Evolutionary conservation across 2,113 vertebrate genomes (phyloP).

Genomic region (Scophthalmus maximus): DNA sequence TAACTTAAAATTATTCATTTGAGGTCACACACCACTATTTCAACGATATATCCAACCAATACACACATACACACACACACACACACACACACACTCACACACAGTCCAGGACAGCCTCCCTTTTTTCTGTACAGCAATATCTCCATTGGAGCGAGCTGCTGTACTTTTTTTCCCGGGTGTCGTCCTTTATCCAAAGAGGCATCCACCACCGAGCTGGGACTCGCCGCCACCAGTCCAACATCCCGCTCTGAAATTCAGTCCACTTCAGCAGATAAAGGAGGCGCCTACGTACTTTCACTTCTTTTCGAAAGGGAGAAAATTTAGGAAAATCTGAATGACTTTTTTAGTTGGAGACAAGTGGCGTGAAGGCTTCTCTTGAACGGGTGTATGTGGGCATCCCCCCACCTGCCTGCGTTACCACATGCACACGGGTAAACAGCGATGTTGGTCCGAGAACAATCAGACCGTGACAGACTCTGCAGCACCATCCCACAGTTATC

Average conservation of each 20-base stretch:
- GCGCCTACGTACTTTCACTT: slow-evolving; percentile 9
- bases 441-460: slow-evolving; percentile 61
- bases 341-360: background rate
- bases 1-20: slow-evolving; percentile 36
- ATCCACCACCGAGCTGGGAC: slow-evolving; percentile 42
- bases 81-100: slow-evolving; percentile 49
- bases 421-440: slow-evolving; percentile 37
- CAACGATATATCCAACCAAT: slow-evolving; percentile 21
- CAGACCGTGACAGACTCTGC: slow-evolving; percentile 74
- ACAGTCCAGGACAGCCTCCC: slow-evolving; percentile 38
- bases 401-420: slow-evolving; percentile 13
- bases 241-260: slow-evolving; percentile 49
- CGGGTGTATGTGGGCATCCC: background rate
- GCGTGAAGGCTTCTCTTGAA: too few species aligned
- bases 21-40: background rate
- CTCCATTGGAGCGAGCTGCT: slow-evolving; percentile 59
- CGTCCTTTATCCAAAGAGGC: slow-evolving; percentile 55
- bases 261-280: slow-evolving; percentile 31
- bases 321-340: background rate
- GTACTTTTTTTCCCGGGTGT: slow-evolving; percentile 46
- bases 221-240: slow-evolving; percentile 36
- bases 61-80: slow-evolving; percentile 34
- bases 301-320: slow-evolving; percentile 3
- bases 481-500: slow-evolving; percentile 65
- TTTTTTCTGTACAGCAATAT: slow-evolving; percentile 65